A percentile compares a stretch with the other conserved stretches of the same genome.
phyloP scores from a whole-genome alignment of 2,797 vertebrate genomes.

The Erpetoichthys calabaricus region DNA sequence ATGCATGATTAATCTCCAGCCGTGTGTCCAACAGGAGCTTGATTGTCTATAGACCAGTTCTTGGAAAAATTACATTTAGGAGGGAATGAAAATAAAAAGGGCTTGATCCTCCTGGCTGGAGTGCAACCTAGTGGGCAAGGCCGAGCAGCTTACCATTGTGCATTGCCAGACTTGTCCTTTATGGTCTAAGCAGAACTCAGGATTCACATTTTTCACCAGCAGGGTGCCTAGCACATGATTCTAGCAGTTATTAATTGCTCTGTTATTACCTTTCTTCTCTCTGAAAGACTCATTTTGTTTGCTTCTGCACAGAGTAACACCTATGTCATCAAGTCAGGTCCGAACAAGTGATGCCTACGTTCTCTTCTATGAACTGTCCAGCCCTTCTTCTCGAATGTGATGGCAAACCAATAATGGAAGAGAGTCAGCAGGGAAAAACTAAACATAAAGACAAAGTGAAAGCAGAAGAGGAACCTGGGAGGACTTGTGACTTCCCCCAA shows the following conservation, averaged over 20 bases:
- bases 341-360: slow-evolving; percentile 86
- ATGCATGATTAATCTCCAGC: background rate
- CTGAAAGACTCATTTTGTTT: background rate
- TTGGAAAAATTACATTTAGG: background rate
- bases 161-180: too few relatives aligned
- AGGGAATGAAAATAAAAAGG: slow-evolving; percentile 2
- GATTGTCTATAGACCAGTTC: background rate
- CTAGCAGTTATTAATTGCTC: background rate
- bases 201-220: too few relatives aligned
- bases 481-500: too few relatives aligned
- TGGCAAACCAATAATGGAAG: slow-evolving; percentile 6
- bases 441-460: slow-evolving; percentile 11
- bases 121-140: too few relatives aligned
- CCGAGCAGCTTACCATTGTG: background rate
- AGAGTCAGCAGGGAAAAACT: slow-evolving; percentile 9
- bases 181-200: too few relatives aligned
- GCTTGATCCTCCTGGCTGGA: slow-evolving; percentile 1
- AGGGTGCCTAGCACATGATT: too few relatives aligned
- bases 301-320: slow-evolving; percentile 59
- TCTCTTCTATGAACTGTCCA: slow-evolving; percentile 83
- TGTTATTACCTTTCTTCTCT: background rate
- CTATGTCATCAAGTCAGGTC: slow-evolving; percentile 80
- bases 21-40: background rate
- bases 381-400: slow-evolving; percentile 64
- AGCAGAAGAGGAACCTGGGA: slow-evolving; percentile 14